These are phyloP conservation scores for Chorisops tibialis DNA, from an alignment of 2,888 invertebrate species.

Conservation along the genomic window DNA sequence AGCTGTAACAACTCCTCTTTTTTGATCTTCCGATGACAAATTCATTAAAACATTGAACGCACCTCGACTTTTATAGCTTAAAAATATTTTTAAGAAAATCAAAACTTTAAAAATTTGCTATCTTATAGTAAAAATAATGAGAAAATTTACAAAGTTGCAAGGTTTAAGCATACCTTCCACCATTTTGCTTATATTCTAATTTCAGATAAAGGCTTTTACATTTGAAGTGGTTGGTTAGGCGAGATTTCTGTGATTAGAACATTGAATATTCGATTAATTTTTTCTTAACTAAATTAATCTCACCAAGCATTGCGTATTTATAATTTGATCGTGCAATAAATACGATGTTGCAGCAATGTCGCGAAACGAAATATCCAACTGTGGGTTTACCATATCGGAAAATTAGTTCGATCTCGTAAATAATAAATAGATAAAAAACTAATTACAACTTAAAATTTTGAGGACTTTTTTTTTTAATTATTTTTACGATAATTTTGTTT, in stretches of 20 bases:
- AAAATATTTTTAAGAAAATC: background rate
- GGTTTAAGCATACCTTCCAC: background rate
- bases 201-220: conserved; percentile 1
- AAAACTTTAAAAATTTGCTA: background rate
- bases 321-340: conserved; percentile 2
- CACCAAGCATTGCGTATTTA: conserved; percentile 8
- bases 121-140: background rate
- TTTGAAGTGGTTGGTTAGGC: background rate
- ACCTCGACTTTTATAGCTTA: conserved; percentile 12
- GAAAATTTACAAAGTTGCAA: background rate
- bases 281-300: background rate
- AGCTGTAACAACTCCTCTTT: conserved; percentile 6
- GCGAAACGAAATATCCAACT: conserved; percentile 13
- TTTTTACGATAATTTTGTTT: background rate
- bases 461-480: background rate
- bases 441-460: conserved; percentile 14
- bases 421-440: conserved; percentile 2
- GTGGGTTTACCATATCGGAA: background rate
- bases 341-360: conserved; percentile 13
- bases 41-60: conserved; percentile 4
- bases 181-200: conserved; percentile 12
- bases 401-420: background rate
- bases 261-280: no score
- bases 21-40: background rate
- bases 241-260: background rate